Conservation (phyloP, 1,140 invertebrate genomes). For the Cydia pomonella region DNA sequence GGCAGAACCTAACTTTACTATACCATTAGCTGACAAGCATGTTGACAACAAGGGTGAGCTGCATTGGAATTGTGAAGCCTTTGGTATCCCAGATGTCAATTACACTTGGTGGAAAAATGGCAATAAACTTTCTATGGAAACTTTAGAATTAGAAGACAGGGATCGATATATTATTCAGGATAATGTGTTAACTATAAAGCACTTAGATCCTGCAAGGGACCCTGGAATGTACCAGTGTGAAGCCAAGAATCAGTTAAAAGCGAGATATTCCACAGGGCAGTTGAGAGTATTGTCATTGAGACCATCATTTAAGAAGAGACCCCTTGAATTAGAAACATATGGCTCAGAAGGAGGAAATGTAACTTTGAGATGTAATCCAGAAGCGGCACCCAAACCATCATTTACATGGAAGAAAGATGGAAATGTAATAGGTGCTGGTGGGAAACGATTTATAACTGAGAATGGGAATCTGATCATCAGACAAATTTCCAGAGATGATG, state of each 20-base stretch:
- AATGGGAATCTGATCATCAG: constrained; percentile 93
- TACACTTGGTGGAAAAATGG: constrained; percentile 97
- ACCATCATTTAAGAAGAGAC: constrained; percentile 95
- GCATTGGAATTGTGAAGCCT: constrained; percentile 97
- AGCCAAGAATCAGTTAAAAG: constrained; percentile 94
- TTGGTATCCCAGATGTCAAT: constrained; percentile 95
- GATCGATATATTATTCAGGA: constrained; percentile 91
- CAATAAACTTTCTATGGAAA: constrained; percentile 84
- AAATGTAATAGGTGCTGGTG: constrained; percentile 88
- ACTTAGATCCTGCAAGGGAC: constrained; percentile 89
- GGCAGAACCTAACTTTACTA: constrained; percentile 96
- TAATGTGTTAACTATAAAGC: constrained; percentile 92
- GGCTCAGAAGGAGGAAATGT: constrained; percentile 95
- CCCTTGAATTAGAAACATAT: constrained; percentile 93
- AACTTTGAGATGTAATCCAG: constrained; percentile 95
- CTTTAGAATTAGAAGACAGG: constrained; percentile 84
- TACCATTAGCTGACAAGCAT: constrained; percentile 93
- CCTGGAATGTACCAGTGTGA: constrained; percentile 98
- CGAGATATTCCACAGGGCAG: constrained; percentile 93
- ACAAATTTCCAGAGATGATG: constrained; percentile 92
- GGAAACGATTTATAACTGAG: constrained; percentile 88
- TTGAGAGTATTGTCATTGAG: constrained; percentile 92
- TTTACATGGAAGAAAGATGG: constrained; percentile 97
- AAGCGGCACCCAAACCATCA: constrained; percentile 94
- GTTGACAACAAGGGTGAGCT: constrained; percentile 92